Percentiles rank a stretch among this genome's conserved stretches.
Conservation (phyloP, 2,797 vertebrate species). For the Pseudotriccus pelzelni region DNA sequence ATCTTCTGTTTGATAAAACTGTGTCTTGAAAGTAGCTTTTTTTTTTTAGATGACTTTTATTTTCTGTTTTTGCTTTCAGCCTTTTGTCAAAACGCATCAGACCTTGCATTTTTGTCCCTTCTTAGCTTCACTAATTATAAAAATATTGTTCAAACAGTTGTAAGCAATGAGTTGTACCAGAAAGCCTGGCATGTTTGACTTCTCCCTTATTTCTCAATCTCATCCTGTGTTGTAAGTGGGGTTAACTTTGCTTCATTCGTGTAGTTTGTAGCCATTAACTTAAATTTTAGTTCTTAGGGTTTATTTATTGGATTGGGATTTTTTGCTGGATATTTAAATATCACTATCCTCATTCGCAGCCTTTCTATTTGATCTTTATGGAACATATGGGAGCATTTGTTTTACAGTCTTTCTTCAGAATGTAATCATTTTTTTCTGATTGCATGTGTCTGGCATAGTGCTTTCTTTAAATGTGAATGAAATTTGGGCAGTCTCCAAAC, state of each 20-base stretch:
- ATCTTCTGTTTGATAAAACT: not conserved
- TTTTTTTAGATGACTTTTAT: not conserved
- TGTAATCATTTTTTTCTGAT: conserved; percentile 66
- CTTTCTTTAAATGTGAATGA: conserved; percentile 74
- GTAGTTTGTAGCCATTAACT: not conserved
- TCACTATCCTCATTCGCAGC: conserved; percentile 36
- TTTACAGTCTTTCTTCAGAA: conserved; percentile 70
- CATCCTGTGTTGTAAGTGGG: not conserved
- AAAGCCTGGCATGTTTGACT: not conserved
- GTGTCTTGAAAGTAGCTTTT: not conserved
- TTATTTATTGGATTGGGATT: not conserved
- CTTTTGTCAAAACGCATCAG: not conserved
- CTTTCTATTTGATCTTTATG: conserved; percentile 69
- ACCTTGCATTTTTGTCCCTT: not conserved
- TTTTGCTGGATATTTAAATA: conserved; percentile 53
- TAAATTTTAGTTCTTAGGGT: not conserved
- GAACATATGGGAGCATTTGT: conserved; percentile 74
- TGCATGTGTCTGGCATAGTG: conserved; percentile 71
- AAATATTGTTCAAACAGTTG: not conserved
- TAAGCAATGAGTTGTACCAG: not conserved
- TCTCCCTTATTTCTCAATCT: conserved; percentile 1
- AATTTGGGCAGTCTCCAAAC: conserved; percentile 74
- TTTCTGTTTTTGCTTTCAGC: not conserved
- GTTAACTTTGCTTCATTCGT: not conserved
- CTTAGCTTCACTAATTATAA: not conserved